Evolutionary conservation across 2,888 invertebrate genomes (phyloP), one percentile per base, ranked within the genome.

Genomic region (Erebia ligea): DNA sequence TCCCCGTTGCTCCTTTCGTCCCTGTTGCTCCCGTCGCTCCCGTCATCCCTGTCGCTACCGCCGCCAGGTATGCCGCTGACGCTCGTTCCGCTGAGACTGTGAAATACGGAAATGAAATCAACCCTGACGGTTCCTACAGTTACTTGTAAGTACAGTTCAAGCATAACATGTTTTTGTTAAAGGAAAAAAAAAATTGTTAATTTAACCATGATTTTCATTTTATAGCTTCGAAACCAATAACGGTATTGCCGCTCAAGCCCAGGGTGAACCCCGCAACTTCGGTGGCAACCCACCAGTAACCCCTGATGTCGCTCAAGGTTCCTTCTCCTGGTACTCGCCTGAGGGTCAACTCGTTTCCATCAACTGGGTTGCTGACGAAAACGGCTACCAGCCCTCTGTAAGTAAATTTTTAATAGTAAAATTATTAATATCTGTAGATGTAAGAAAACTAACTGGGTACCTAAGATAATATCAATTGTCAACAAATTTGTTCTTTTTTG

Each of bases 311-410:
- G 87, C 88, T 11, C 90, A 94, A 76, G 95, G 95, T 40, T 83
- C 90, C 1, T 95, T 89, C 88, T 86, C 92, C 48, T 94, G 91
- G 86, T 92, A 90, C 6, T 93, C 95, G 34, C 95, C 95, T 15
- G 96, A 96, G 76, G 96, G 96, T n/a, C 86, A 93, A 58, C 89
- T 90, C 15, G 90, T 95, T 77, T 81, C 87, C n/a, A 82, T 96
- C 72, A 86, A 89, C 61, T 96, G 96, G 86, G 81, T 94, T 70
- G 96, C 96, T 76, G 95, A 96, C 78, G 96, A 96, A 83, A 95
- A 95, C 76, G 96, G 96, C 71, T 96, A 95, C 93, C 95, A 95
- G 75, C 94, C 96, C 42, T 86, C 92, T 84, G 96, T 90, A 82
- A 81, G 80, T 80, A 17, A 45, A 58, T 13, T 58, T 58, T 10